These are phyloP conservation scores for Bujurquina vittata DNA, from an alignment of 2,113 vertebrate genomes.

Conservation along the genomic window DNA sequence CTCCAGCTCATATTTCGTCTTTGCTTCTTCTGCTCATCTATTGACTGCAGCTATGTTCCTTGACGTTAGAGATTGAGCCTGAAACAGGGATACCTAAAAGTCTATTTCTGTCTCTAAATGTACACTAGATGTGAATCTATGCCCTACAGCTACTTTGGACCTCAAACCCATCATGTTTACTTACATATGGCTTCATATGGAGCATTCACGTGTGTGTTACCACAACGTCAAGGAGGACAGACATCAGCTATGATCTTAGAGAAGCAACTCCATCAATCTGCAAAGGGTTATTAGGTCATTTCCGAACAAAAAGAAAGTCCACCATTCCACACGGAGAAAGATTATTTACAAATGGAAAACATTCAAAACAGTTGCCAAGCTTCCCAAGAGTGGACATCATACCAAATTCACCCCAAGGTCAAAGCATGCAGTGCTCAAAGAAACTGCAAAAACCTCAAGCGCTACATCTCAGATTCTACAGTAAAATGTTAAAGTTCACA, in stretches of 20 bases:
- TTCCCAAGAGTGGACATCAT: not conserved
- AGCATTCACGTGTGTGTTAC: too few species aligned
- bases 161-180: not conserved
- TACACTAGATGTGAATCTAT: not conserved
- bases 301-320: not conserved
- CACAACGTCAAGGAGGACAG: not conserved
- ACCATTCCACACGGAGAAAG: not conserved
- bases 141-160: not conserved
- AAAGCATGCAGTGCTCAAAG: not conserved
- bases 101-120: not conserved
- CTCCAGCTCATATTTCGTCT: not conserved
- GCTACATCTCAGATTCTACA: not conserved
- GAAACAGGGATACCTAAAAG: not conserved
- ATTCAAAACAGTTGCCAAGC: not conserved
- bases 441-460: not conserved
- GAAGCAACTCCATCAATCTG: not conserved
- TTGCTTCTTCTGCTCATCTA: not conserved
- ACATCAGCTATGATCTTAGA: not conserved
- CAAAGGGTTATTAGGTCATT: not conserved
- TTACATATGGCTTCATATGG: too few species aligned
- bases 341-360: not conserved
- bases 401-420: not conserved
- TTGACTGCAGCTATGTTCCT: not conserved
- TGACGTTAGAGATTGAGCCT: not conserved
- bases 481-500: too few species aligned